phyloP scores from a whole-genome alignment of 2,888 invertebrate genomes.

The Erebia ligea region DNA sequence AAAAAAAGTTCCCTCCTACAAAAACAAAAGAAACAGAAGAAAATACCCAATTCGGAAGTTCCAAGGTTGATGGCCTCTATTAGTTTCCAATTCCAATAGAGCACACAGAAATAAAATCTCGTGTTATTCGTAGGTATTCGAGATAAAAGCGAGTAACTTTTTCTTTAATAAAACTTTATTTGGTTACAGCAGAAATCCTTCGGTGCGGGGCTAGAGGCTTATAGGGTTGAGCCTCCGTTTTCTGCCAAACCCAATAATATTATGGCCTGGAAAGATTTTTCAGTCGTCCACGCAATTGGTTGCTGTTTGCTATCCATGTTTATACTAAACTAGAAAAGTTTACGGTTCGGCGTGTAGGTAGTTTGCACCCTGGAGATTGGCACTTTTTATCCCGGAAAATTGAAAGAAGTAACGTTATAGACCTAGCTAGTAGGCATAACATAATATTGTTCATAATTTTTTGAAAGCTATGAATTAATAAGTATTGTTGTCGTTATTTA shows the following conservation, averaged over 20 bases:
- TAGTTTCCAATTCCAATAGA: slow-evolving; percentile 38
- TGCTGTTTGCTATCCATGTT: slow-evolving; percentile 8
- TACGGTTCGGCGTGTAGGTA: no score
- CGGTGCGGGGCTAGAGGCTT: slow-evolving; percentile 55
- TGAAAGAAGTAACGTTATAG: no score
- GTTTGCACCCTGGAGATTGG: background rate
- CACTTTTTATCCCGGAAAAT: background rate
- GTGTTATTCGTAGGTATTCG: slow-evolving; percentile 54
- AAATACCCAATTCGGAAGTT: slow-evolving; percentile 33
- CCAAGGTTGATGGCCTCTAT: slow-evolving; percentile 35
- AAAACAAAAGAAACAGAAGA: background rate
- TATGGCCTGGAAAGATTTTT: slow-evolving; percentile 45
- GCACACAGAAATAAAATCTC: slow-evolving; percentile 62
- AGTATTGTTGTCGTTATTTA: no score
- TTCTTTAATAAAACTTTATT: slow-evolving; percentile 69
- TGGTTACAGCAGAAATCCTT: slow-evolving; percentile 51
- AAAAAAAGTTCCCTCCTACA: background rate
- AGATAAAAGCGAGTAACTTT: slow-evolving; percentile 57
- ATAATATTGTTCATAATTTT: no score
- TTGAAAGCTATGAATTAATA: no score
- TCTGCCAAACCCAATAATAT: slow-evolving; percentile 51
- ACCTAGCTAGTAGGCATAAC: no score
- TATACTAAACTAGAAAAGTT: no score
- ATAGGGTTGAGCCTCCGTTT: slow-evolving; percentile 54
- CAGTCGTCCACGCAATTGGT: slow-evolving; percentile 43